phyloP scores from a whole-genome alignment of 2,888 invertebrate genomes.

The Trichogramma evanescens region DNA sequence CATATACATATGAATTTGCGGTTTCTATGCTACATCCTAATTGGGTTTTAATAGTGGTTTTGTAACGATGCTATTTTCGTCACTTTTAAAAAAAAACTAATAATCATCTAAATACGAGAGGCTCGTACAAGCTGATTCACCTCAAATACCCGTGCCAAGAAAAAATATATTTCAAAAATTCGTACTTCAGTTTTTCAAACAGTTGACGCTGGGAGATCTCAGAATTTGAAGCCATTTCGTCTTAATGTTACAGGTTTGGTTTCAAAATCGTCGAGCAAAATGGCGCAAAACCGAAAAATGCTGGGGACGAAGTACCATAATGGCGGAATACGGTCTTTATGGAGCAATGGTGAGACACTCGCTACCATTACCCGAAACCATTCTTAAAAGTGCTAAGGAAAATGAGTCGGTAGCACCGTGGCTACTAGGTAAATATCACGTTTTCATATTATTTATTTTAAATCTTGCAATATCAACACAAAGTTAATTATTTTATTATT shows the following conservation, averaged over 20 bases:
- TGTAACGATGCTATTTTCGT: too few species aligned
- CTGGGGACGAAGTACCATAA: conserved; percentile 98
- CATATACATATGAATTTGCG: too few species aligned
- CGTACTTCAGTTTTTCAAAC: too few species aligned
- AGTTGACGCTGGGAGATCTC: not conserved
- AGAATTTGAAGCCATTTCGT: conserved; percentile 14
- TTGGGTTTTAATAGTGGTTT: too few species aligned
- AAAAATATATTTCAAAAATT: too few species aligned
- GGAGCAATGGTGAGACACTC: conserved; percentile 99
- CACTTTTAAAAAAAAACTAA: too few species aligned
- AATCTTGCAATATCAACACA: not conserved
- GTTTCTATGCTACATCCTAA: too few species aligned
- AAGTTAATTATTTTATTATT: not conserved
- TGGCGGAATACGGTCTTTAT: conserved; percentile 99
- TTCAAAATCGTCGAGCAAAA: conserved; percentile 95
- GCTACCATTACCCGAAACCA: conserved; percentile 95
- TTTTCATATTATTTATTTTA: not conserved
- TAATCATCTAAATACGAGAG: too few species aligned
- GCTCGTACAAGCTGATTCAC: too few species aligned
- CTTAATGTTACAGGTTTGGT: conserved; percentile 82
- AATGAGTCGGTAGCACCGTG: conserved; percentile 97
- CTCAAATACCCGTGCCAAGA: too few species aligned
- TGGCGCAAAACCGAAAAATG: conserved; percentile 99
- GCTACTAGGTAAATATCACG: conserved; percentile 79
- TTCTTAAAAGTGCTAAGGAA: conserved; percentile 94